These are phyloP conservation scores for Mobula hypostoma DNA, from an alignment of 2,113 vertebrate genomes.

Conservation along the genomic window DNA sequence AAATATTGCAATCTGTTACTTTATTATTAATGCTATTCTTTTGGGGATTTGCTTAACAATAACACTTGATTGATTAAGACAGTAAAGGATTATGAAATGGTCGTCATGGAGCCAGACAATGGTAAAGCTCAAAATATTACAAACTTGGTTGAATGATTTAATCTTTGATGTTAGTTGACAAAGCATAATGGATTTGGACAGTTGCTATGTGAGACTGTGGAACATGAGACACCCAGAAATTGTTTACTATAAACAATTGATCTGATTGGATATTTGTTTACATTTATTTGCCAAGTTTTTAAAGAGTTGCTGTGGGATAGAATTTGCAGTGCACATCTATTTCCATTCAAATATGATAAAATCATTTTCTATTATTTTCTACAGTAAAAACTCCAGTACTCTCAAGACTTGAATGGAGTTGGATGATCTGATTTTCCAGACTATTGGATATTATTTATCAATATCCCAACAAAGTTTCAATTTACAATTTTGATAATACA, in stretches of 20 bases:
- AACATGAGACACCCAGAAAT: neutral
- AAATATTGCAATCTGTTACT: neutral
- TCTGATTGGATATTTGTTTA: neutral
- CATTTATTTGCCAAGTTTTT: neutral
- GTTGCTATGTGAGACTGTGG: neutral
- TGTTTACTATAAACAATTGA: neutral
- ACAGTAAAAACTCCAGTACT: too few relatives aligned
- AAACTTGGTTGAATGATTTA: conserved; percentile 25
- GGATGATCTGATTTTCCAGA: too few relatives aligned
- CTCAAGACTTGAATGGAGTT: too few relatives aligned
- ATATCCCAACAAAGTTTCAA: too few relatives aligned
- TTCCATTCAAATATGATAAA: neutral
- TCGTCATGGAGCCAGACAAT: conserved; percentile 15
- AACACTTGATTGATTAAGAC: conserved; percentile 19
- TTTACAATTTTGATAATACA: too few relatives aligned
- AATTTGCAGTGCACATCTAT: neutral
- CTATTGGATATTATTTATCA: too few relatives aligned
- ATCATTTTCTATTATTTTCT: neutral
- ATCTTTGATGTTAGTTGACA: neutral
- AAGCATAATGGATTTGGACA: neutral
- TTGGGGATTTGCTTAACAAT: conserved; percentile 1
- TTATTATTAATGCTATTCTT: conserved; percentile 2
- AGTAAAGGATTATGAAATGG: conserved; percentile 8
- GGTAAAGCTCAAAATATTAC: conserved; percentile 8
- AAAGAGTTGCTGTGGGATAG: neutral